Evolutionary conservation across 1,140 invertebrate genomes (phyloP), one percentile per base, ranked within the genome.

Genomic region (Macrobrachium nipponense): DNA sequence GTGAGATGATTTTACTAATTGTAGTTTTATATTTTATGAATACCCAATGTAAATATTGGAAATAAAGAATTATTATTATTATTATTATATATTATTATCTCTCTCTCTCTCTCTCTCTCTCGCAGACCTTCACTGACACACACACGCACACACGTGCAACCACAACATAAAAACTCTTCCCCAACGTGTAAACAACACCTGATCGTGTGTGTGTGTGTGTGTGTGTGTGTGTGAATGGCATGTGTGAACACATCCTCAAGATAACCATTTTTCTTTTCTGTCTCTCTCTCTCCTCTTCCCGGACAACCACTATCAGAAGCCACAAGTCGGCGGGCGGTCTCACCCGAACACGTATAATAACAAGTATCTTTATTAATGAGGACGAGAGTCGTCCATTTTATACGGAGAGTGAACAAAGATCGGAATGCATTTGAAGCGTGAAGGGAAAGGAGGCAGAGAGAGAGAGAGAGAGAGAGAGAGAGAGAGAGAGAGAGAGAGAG

Each of bases 381-480:
- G 58, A 73, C 8, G 12, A 36, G 27, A 23, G 36, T 11, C n/a
- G 66, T 15, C 66, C 66, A n/a, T n/a, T 15, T 8, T 27, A 44
- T 6, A 20, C 43, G 72, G n/a, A n/a, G 43, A 51, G 43, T 36
- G 58, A 51, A 73, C 36, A 73, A 51, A 73, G 72, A 73, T 36
- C 43, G 72, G 58, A 51, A 73, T 36, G 43, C 17, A 73, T 36
- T n/a, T 36, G 58, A 51, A 73, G 72, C 43, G 72, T 44, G 72
- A 73, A 51, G 43, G 72, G 43, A 27, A 73, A 27, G 43, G 72
- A 73, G 72, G 43, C 23, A 73, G 23, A 73, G 23, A 72, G 68
- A 72, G 68, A 72, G 68, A 72, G 68, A 72, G 68, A 72, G 68
- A 72, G 68, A 72, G 68, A 72, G 68, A 72, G 68, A 72, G 68